A percentile compares a stretch with the other conserved stretches of the same genome.
These are phyloP conservation scores for Nebria ingens DNA, from an alignment of 1,140 invertebrate species.

Conservation along the genomic window DNA sequence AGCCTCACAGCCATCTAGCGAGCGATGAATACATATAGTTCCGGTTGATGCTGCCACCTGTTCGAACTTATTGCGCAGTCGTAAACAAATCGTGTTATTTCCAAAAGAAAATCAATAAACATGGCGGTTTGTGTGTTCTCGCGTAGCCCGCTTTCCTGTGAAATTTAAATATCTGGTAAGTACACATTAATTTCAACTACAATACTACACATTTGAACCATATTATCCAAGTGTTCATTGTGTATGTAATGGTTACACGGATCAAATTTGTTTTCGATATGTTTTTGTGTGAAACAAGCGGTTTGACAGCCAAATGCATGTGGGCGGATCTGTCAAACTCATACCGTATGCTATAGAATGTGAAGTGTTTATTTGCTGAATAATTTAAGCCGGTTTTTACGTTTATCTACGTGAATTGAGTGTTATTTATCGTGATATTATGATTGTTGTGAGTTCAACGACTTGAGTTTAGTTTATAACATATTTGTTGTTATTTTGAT, in stretches of 20 bases:
- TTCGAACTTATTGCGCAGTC: neutral
- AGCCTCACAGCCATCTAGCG: neutral
- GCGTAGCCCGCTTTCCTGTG: slow-evolving; percentile 11
- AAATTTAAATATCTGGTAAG: slow-evolving; percentile 14
- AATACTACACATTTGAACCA: slow-evolving; percentile 7
- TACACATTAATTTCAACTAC: slow-evolving; percentile 4
- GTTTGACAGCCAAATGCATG: slow-evolving; percentile 13
- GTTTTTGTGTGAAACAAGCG: neutral
- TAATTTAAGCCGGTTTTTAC: neutral
- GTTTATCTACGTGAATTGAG: neutral
- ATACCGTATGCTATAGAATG: slow-evolving; percentile 14
- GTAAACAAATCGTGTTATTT: neutral
- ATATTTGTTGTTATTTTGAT: slow-evolving; percentile 1
- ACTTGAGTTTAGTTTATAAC: neutral
- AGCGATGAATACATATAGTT: neutral
- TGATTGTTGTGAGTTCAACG: neutral
- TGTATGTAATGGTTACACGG: too few species aligned
- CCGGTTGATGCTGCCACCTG: neutral
- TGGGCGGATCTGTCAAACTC: slow-evolving; percentile 19
- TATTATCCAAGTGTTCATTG: slow-evolving; percentile 4
- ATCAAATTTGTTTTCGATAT: slow-evolving; percentile 1
- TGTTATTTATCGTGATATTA: neutral
- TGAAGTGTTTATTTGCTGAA: neutral
- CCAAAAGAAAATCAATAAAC: slow-evolving; percentile 15
- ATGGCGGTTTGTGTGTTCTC: slow-evolving; percentile 14